Conservation (phyloP, 2,888 invertebrate species). For the Cheilosia pagana region DNA sequence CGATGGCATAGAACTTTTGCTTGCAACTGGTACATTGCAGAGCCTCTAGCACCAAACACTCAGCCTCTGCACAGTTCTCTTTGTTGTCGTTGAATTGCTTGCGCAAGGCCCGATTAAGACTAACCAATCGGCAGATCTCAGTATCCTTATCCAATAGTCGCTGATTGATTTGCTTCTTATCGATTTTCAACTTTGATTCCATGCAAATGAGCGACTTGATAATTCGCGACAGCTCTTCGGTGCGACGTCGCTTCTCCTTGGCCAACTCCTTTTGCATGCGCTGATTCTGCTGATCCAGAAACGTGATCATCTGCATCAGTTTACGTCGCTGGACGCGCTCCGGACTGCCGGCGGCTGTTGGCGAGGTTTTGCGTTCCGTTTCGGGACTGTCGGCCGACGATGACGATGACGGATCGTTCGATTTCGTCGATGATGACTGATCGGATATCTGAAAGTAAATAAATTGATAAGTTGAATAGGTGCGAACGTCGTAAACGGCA, state of each 20-base stretch:
- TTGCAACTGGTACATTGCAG: slow-evolving; percentile 83
- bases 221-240: slow-evolving; percentile 82
- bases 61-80: slow-evolving; percentile 68
- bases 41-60: slow-evolving; percentile 81
- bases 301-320: slow-evolving; percentile 81
- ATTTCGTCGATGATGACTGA: slow-evolving; percentile 79
- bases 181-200: slow-evolving; percentile 82
- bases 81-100: slow-evolving; percentile 78
- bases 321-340: slow-evolving; percentile 80
- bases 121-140: slow-evolving; percentile 81
- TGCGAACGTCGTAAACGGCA: not conserved
- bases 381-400: slow-evolving; percentile 78
- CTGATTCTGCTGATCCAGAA: slow-evolving; percentile 82
- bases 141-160: slow-evolving; percentile 81
- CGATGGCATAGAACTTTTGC: slow-evolving; percentile 82
- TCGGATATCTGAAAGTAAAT: slow-evolving; percentile 79
- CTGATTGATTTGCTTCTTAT: slow-evolving; percentile 82
- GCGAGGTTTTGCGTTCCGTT: slow-evolving; percentile 66
- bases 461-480: slow-evolving; percentile 30
- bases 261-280: slow-evolving; percentile 81
- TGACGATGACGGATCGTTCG: slow-evolving; percentile 79
- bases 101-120: slow-evolving; percentile 80
- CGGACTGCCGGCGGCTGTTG: slow-evolving; percentile 41
- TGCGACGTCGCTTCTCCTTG: slow-evolving; percentile 82
- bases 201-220: slow-evolving; percentile 82